These are phyloP conservation scores for Meiosimyza platycephala DNA, from an alignment of 2,888 invertebrate genomes.

Conservation along the genomic window DNA sequence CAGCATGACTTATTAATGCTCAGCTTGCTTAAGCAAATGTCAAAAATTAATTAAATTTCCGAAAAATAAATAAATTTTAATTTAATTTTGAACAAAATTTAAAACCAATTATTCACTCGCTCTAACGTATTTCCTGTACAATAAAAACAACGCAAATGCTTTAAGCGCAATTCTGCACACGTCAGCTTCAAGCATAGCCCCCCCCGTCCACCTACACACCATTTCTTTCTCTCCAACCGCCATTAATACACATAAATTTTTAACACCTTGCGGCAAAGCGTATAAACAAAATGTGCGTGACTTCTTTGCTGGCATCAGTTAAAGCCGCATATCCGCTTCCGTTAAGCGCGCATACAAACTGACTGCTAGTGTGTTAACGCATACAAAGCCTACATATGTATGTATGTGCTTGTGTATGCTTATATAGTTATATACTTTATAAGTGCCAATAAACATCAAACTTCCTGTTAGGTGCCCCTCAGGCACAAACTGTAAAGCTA, in stretches of 20 bases:
- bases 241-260: constrained; percentile 22
- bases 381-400: constrained; percentile 32
- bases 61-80: no score
- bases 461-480: constrained; percentile 4
- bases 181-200: no score
- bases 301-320: constrained; percentile 56
- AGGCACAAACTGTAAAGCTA: neutral
- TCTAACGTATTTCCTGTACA: no score
- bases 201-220: no score
- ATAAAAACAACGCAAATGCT: no score
- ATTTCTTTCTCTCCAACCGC: no score
- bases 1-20: no score
- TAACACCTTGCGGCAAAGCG: constrained; percentile 43
- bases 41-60: no score
- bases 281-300: constrained; percentile 61
- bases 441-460: constrained; percentile 22
- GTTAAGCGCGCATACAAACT: neutral
- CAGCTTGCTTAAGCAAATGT: no score
- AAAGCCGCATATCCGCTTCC: constrained; percentile 58
- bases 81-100: no score
- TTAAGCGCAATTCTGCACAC: no score
- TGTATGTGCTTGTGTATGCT: constrained; percentile 15
- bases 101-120: no score
- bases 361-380: neutral
- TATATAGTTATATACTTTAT: constrained; percentile 25